A percentile compares a stretch with the other conserved stretches of the same genome.
phyloP scores from a whole-genome alignment of 2,888 invertebrate genomes.

The Lepidochitona cinerea region DNA sequence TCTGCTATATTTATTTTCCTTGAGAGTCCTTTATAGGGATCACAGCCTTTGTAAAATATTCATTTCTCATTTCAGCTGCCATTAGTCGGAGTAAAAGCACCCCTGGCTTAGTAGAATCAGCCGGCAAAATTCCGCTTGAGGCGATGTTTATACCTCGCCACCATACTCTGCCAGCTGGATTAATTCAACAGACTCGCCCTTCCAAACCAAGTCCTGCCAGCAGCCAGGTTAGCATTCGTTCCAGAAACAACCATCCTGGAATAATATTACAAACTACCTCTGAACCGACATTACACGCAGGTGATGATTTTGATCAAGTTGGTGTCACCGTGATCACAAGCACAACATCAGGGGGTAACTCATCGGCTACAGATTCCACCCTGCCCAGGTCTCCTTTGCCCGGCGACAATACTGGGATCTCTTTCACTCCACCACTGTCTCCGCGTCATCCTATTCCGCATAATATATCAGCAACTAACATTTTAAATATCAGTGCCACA shows the following conservation, averaged over 20 bases:
- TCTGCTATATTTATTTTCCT: no score
- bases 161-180: conserved; percentile 56
- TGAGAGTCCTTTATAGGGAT: no score
- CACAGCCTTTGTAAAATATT: no score
- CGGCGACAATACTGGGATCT: not conserved
- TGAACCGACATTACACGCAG: not conserved
- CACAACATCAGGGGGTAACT: not conserved
- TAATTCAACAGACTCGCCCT: conserved; percentile 4
- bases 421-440: not conserved
- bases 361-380: not conserved
- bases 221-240: conserved; percentile 3
- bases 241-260: not conserved
- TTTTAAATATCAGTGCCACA: not conserved
- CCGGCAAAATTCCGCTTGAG: conserved; percentile 82
- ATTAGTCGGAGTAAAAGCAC: conserved; percentile 97
- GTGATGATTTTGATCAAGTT: not conserved
- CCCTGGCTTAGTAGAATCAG: conserved; percentile 94
- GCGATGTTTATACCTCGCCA: conserved; percentile 52
- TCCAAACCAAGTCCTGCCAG: conserved; percentile 16
- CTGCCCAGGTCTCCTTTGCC: not conserved
- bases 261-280: not conserved
- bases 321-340: not conserved
- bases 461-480: not conserved
- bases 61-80: conserved; percentile 74
- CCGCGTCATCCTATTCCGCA: not conserved